phyloP scores from a whole-genome alignment of 2,888 invertebrate genomes.

The Drosophila ustulata region DNA sequence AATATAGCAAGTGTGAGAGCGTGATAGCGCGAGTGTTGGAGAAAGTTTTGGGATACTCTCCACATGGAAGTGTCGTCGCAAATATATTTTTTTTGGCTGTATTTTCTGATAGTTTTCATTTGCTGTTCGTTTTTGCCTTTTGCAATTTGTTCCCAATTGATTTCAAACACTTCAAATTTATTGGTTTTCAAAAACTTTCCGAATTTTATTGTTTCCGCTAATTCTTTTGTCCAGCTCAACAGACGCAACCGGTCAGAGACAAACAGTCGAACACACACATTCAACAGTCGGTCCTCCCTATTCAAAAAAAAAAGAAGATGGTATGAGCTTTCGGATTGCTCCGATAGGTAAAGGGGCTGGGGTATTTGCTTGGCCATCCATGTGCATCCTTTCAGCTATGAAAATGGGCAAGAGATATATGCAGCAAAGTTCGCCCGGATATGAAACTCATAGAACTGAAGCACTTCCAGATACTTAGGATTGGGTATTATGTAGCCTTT shows the following conservation, averaged over 20 bases:
- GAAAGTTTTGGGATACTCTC: slow-evolving; percentile 37
- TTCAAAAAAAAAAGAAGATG: neutral
- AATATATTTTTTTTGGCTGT: slow-evolving; percentile 24
- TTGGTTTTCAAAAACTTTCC: slow-evolving; percentile 75
- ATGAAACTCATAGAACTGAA: slow-evolving; percentile 58
- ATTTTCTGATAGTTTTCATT: slow-evolving; percentile 41
- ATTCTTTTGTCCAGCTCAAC: slow-evolving; percentile 75
- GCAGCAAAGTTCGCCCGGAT: slow-evolving; percentile 62
- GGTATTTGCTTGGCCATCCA: neutral
- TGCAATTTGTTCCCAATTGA: slow-evolving; percentile 78
- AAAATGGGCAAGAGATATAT: slow-evolving; percentile 52
- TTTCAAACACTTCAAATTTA: slow-evolving; percentile 78
- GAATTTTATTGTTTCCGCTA: slow-evolving; percentile 81
- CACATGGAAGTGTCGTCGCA: slow-evolving; percentile 40
- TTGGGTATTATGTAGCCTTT: slow-evolving; percentile 21
- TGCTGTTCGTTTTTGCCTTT: slow-evolving; percentile 59
- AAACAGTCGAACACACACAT: slow-evolving; percentile 35
- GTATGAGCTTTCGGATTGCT: slow-evolving; percentile 4
- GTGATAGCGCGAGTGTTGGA: slow-evolving; percentile 9
- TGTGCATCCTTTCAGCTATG: slow-evolving; percentile 43
- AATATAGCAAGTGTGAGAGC: slow-evolving; percentile 3
- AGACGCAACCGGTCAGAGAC: slow-evolving; percentile 34
- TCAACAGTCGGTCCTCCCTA: slow-evolving; percentile 35
- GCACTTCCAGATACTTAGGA: slow-evolving; percentile 38
- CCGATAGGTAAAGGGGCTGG: neutral